phyloP scores from a whole-genome alignment of 1,140 invertebrate species.

The Drosophila obscura region DNA sequence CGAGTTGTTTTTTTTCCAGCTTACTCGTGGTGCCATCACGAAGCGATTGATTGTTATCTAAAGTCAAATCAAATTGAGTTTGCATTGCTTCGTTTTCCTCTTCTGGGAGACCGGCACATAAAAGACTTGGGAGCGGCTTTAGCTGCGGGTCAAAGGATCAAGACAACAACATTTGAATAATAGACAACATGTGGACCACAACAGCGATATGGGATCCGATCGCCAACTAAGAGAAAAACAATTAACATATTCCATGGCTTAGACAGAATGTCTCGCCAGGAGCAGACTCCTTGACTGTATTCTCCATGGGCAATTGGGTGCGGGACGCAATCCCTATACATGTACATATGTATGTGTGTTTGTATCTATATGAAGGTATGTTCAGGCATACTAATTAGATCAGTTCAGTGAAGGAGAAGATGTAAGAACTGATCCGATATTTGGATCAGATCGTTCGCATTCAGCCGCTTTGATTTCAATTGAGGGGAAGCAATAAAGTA shows the following conservation, averaged over 20 bases:
- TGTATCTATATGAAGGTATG: constrained; percentile 73
- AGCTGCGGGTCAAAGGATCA: constrained; percentile 77
- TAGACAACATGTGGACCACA: constrained; percentile 59
- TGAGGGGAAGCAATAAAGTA: constrained; percentile 68
- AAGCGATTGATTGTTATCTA: constrained; percentile 76
- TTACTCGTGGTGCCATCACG: constrained; percentile 31
- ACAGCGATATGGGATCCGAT: constrained; percentile 56
- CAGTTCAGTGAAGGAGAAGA: constrained; percentile 31
- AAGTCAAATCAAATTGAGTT: constrained; percentile 78
- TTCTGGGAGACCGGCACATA: constrained; percentile 50
- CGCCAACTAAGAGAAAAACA: constrained; percentile 21
- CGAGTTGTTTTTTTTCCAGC: constrained; percentile 32
- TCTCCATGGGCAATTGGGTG: constrained; percentile 43
- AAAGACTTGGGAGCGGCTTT: constrained; percentile 49
- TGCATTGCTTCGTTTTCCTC: constrained; percentile 39
- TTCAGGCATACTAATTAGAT: constrained; percentile 78
- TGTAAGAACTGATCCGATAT: constrained; percentile 65
- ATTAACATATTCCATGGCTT: constrained; percentile 75
- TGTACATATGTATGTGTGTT: no score
- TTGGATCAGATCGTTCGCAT: constrained; percentile 50
- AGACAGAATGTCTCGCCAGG: constrained; percentile 70
- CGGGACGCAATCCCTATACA: constrained; percentile 60
- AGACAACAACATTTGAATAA: constrained; percentile 56
- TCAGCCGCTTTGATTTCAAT: constrained; percentile 29
- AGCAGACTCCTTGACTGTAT: constrained; percentile 71